Evolutionary conservation across 2,888 invertebrate species (phyloP).

Genomic region (Cheilosia vernalis): DNA sequence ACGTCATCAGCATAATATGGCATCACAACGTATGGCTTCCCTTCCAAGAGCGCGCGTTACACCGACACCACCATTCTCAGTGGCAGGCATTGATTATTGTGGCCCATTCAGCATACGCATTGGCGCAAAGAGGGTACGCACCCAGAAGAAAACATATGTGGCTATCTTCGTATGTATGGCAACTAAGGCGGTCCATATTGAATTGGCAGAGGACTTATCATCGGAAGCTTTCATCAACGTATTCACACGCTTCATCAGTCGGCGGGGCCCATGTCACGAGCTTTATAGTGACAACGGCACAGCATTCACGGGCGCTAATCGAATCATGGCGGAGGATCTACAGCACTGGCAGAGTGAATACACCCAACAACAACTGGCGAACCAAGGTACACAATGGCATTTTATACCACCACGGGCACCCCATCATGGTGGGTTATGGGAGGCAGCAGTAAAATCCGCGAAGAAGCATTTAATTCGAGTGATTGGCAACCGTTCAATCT

Average conservation of each 20-base stretch:
- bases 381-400: conserved; percentile 28
- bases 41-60: no score
- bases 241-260: conserved; percentile 36
- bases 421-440: background rate
- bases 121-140: no score
- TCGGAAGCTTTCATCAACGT: conserved; percentile 45
- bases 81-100: no score
- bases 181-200: conserved; percentile 43
- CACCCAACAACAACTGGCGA: background rate
- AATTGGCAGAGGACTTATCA: conserved; percentile 40
- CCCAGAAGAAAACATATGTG: conserved; percentile 29
- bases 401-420: conserved; percentile 27
- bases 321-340: conserved; percentile 11
- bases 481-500: conserved; percentile 13
- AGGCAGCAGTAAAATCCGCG: no score
- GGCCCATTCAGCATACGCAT: conserved; percentile 15
- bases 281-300: conserved; percentile 32
- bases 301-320: conserved; percentile 47
- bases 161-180: conserved; percentile 39
- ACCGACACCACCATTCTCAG: no score
- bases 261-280: conserved; percentile 48
- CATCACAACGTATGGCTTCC: no score
- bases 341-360: conserved; percentile 17
- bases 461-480: background rate
- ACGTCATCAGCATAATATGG: no score